Conservation (phyloP, 2,113 vertebrate genomes). For the Corydoras maculifer region DNA sequence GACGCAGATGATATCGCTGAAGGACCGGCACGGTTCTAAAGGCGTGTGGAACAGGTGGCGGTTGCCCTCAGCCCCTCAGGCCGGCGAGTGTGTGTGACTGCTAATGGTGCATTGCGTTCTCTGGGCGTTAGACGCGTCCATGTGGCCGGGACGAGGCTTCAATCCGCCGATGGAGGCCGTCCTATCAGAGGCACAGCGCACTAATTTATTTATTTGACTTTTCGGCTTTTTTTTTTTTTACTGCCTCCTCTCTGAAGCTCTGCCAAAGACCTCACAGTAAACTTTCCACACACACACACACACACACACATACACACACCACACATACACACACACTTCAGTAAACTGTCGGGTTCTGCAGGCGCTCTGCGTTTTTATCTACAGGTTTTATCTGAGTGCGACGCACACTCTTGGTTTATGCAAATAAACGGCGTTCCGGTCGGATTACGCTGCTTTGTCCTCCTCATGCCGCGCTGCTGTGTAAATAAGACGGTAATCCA, state of each 20-base stretch:
- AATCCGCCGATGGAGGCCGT: slow-evolving; percentile 21
- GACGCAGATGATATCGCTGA: no score
- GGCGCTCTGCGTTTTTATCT: slow-evolving; percentile 33
- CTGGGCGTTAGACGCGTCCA: slow-evolving; percentile 16
- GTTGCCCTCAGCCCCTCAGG: slow-evolving; percentile 24
- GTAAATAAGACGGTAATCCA: slow-evolving; percentile 9
- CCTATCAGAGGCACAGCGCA: slow-evolving; percentile 38
- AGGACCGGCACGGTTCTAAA: no score
- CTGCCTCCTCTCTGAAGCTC: slow-evolving; percentile 33
- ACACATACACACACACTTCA: slow-evolving; percentile 12
- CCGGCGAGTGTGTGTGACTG: slow-evolving; percentile 27
- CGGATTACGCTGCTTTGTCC: slow-evolving; percentile 37
- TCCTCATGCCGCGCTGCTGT: slow-evolving; percentile 6
- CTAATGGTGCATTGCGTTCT: slow-evolving; percentile 29
- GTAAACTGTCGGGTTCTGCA: slow-evolving; percentile 24
- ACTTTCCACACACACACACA: slow-evolving; percentile 28
- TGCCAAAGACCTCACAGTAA: slow-evolving; percentile 40
- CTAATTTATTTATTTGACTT: slow-evolving; percentile 43
- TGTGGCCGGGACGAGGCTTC: slow-evolving; percentile 27
- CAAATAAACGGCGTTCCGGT: slow-evolving; percentile 35
- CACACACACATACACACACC: slow-evolving; percentile 19
- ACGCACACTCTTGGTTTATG: slow-evolving; percentile 10
- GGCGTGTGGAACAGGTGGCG: not conserved
- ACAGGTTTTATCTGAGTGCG: slow-evolving; percentile 21
- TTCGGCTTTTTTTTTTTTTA: slow-evolving; percentile 20